Percentiles rank a stretch among this genome's conserved stretches.
These are phyloP conservation scores for Myopa testacea DNA, from an alignment of 2,888 invertebrate genomes.

Conservation along the genomic window DNA sequence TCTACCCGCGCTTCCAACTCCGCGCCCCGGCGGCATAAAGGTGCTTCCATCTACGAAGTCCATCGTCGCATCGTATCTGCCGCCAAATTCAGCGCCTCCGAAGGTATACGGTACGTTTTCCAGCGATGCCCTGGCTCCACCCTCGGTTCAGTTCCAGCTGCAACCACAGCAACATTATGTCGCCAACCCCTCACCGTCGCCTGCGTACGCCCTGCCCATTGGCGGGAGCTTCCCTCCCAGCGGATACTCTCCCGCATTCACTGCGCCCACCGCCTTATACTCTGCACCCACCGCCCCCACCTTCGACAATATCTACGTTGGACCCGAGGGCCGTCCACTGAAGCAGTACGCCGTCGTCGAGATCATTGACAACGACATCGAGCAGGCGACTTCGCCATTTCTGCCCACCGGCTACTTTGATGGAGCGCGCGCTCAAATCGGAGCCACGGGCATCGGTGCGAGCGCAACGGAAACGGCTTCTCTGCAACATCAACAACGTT, in stretches of 20 bases:
- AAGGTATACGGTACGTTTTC: not conserved
- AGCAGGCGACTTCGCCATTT: slow-evolving; percentile 58
- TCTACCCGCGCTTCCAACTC: slow-evolving; percentile 59
- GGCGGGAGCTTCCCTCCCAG: not conserved
- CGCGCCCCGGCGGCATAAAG: slow-evolving; percentile 41
- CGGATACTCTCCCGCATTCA: slow-evolving; percentile 38
- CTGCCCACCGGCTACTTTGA: slow-evolving; percentile 56
- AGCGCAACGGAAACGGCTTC: slow-evolving; percentile 42
- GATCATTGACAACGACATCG: slow-evolving; percentile 65
- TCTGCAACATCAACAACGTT: slow-evolving; percentile 51
- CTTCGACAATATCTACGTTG: slow-evolving; percentile 56
- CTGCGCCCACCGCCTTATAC: not conserved
- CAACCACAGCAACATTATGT: slow-evolving; percentile 41
- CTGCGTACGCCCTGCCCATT: not conserved
- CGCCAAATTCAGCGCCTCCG: slow-evolving; percentile 24
- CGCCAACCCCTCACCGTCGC: slow-evolving; percentile 42
- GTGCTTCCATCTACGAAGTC: not conserved
- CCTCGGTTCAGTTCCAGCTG: slow-evolving; percentile 8
- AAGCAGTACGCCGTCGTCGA: slow-evolving; percentile 68
- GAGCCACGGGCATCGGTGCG: slow-evolving; percentile 49
- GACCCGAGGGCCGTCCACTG: slow-evolving; percentile 62
- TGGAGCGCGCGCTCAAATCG: slow-evolving; percentile 56
- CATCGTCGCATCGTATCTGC: slow-evolving; percentile 25
- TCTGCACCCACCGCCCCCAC: not conserved
- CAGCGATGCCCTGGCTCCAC: slow-evolving; percentile 22